Evolutionary conservation across 2,797 vertebrate genomes (phyloP).

Genomic region (Pristis pectinata): DNA sequence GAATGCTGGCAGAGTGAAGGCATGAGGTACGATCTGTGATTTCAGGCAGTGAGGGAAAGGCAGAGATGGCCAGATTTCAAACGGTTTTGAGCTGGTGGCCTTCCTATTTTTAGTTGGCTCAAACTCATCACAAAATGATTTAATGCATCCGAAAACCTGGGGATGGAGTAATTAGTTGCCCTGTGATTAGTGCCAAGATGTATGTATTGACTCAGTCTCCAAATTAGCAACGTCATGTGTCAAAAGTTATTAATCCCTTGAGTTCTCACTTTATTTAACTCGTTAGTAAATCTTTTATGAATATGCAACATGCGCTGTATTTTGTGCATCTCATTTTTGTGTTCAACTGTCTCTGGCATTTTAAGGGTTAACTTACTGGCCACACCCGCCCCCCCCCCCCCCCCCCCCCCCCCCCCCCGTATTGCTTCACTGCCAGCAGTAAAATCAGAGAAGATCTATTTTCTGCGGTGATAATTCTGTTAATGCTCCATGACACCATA

Average conservation of each 20-base stretch:
- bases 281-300: not conserved
- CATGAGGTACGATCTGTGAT: not conserved
- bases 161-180: not conserved
- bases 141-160: not conserved
- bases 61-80: not conserved
- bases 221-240: not conserved
- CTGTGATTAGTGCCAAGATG: not conserved
- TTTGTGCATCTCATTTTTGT: not conserved
- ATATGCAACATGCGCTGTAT: not conserved
- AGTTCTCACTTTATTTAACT: not conserved
- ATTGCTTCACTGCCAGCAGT: not conserved
- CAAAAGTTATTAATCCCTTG: not conserved
- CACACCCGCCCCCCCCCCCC: too few relatives aligned
- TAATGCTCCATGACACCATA: not conserved
- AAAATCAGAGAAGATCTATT: not conserved
- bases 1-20: not conserved
- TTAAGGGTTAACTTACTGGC: not conserved
- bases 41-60: not conserved
- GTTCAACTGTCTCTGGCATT: too few relatives aligned
- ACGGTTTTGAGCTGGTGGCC: not conserved
- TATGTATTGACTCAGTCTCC: not conserved
- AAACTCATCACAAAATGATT: not conserved
- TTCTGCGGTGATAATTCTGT: not conserved
- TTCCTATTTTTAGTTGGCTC: not conserved
- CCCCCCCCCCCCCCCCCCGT: too few relatives aligned